These are phyloP conservation scores for Amblyopsis hoosieri DNA, from an alignment of 2,797 vertebrate genomes.

Conservation along the genomic window DNA sequence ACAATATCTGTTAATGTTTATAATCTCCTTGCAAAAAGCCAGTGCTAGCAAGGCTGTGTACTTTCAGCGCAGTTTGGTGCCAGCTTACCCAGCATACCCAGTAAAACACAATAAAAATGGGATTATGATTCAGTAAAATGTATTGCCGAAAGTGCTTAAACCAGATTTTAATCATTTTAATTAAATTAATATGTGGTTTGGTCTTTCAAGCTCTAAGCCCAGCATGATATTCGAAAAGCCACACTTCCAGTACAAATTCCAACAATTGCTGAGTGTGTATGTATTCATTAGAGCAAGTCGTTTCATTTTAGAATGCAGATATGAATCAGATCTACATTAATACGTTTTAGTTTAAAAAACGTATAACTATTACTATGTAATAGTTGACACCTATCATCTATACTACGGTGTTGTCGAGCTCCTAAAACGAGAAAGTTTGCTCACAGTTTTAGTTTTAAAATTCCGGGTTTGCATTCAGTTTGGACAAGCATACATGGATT, in stretches of 20 bases:
- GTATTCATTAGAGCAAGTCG: no score
- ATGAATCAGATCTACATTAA: no score
- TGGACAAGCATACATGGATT: no score
- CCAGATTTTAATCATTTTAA: constrained; percentile 52
- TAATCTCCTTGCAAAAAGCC: constrained; percentile 36
- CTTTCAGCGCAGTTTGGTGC: constrained; percentile 62
- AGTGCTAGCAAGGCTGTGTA: constrained; percentile 41
- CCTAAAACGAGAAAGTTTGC: no score
- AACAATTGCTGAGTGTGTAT: constrained; percentile 6
- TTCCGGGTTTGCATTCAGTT: no score
- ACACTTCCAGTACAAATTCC: constrained; percentile 15
- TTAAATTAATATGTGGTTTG: constrained; percentile 47
- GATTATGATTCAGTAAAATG: constrained; percentile 62
- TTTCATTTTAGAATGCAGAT: no score
- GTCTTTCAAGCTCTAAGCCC: constrained; percentile 47
- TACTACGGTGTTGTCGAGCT: no score
- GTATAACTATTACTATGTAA: no score
- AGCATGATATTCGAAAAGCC: constrained; percentile 52
- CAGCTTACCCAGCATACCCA: constrained; percentile 45
- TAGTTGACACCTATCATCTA: no score
- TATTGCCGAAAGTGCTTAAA: constrained; percentile 56
- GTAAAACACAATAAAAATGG: constrained; percentile 75
- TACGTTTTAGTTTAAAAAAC: no score
- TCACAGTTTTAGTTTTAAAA: no score
- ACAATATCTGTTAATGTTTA: constrained; percentile 26